These are phyloP conservation scores for Narcine bancroftii DNA, from an alignment of 2,113 vertebrate species.

Conservation along the genomic window DNA sequence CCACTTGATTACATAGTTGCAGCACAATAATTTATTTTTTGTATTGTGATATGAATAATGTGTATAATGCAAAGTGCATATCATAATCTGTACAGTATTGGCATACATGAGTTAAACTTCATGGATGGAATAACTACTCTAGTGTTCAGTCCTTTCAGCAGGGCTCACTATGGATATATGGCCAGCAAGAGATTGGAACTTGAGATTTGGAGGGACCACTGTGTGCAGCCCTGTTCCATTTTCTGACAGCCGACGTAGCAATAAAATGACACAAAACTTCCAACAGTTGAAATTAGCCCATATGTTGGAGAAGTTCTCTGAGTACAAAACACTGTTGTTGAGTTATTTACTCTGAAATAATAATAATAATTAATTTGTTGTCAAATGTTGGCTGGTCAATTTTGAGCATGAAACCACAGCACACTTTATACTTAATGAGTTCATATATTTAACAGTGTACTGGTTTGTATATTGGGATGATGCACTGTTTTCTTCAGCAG, in stretches of 20 bases:
- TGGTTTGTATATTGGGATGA: neutral
- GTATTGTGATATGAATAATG: constrained; percentile 33
- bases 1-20: constrained; percentile 30
- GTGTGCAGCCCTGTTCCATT: neutral
- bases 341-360: neutral
- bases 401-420: neutral
- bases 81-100: constrained; percentile 20
- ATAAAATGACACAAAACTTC: neutral
- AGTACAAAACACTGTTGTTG: neutral
- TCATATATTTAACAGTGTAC: neutral
- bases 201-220: neutral
- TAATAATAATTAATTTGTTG: neutral
- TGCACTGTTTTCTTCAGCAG: constrained; percentile 1
- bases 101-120: neutral
- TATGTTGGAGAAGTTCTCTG: neutral
- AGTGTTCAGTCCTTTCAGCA: neutral
- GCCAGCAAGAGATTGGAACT: neutral
- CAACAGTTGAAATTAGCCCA: neutral
- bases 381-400: neutral
- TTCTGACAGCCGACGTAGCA: neutral
- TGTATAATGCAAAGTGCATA: constrained; percentile 32
- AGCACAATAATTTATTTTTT: constrained; percentile 37
- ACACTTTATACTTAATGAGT: neutral
- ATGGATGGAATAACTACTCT: neutral
- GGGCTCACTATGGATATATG: neutral